A percentile compares a stretch with the other conserved stretches of the same genome.
Conservation (phyloP, 2,888 invertebrate species). For the Syritta pipiens region DNA sequence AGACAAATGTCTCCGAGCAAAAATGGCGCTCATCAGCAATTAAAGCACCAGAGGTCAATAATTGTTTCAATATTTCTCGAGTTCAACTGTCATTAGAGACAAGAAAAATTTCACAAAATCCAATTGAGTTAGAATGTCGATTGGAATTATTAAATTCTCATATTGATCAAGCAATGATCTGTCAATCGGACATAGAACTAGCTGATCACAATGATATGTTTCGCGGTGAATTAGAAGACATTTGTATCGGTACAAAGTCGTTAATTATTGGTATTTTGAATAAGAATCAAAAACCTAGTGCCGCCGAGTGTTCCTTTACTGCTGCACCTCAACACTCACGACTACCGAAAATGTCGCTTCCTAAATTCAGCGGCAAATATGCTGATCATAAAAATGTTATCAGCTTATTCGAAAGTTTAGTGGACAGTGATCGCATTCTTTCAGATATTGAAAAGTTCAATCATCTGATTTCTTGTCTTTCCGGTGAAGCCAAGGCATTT, state of each 20-base stretch:
- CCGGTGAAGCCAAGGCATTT: constrained; percentile 57
- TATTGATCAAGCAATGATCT: constrained; percentile 2
- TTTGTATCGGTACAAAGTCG: background rate
- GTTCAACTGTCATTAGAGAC: background rate
- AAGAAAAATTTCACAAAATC: background rate
- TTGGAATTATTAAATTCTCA: constrained; percentile 23
- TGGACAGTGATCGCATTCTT: constrained; percentile 7
- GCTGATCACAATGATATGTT: background rate
- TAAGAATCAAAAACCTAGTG: constrained; percentile 12
- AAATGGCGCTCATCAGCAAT: background rate
- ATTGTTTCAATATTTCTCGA: background rate
- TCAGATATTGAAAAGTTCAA: constrained; percentile 50
- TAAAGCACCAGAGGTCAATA: background rate
- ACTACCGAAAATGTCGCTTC: constrained; percentile 28
- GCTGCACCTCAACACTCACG: background rate
- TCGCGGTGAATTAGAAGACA: constrained; percentile 6
- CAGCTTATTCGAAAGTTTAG: constrained; percentile 15
- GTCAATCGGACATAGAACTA: constrained; percentile 16
- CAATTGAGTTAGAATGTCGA: background rate
- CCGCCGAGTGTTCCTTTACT: constrained; percentile 8
- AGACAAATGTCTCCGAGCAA: background rate
- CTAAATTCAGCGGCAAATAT: constrained; percentile 20
- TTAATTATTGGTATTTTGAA: constrained; percentile 1
- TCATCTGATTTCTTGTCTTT: constrained; percentile 54
- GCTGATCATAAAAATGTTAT: constrained; percentile 22